Percentiles rank a stretch among this genome's conserved stretches.
Conservation (phyloP, 2,888 invertebrate species). For the Andrena camellia region DNA sequence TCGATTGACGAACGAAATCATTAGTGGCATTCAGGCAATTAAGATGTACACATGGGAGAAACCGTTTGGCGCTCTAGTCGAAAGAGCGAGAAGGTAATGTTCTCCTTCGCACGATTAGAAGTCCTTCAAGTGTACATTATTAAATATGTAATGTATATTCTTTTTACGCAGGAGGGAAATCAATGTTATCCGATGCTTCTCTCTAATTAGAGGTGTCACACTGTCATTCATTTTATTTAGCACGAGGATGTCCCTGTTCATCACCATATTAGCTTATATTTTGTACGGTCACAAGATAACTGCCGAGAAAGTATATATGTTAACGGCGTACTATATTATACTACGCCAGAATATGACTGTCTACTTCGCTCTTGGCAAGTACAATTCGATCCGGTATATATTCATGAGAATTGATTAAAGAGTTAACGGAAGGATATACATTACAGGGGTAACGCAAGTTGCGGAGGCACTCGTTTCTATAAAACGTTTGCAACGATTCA, state of each 20-base stretch:
- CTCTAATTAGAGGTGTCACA: conserved; percentile 91
- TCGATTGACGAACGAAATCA: conserved; percentile 95
- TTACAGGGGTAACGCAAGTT: conserved; percentile 90
- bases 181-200: conserved; percentile 90
- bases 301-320: conserved; percentile 94
- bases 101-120: not conserved
- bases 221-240: conserved; percentile 95
- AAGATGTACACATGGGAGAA: conserved; percentile 97
- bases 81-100: conserved; percentile 89
- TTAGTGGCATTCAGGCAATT: conserved; percentile 94
- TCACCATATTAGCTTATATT: conserved; percentile 90
- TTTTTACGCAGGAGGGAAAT: conserved; percentile 88
- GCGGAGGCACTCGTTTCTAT: conserved; percentile 92
- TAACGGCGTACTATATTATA: conserved; percentile 96
- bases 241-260: conserved; percentile 94
- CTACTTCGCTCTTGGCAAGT: conserved; percentile 92
- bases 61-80: conserved; percentile 91
- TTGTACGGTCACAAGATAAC: conserved; percentile 89
- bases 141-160: conserved; percentile 39
- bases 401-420: not conserved
- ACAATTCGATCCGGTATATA: too few species aligned
- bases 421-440: conserved; percentile 36
- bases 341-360: conserved; percentile 94
- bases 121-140: not conserved
- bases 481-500: conserved; percentile 89